Evolutionary conservation across 2,888 invertebrate genomes (phyloP).

Genomic region (Branchellion lobata): DNA sequence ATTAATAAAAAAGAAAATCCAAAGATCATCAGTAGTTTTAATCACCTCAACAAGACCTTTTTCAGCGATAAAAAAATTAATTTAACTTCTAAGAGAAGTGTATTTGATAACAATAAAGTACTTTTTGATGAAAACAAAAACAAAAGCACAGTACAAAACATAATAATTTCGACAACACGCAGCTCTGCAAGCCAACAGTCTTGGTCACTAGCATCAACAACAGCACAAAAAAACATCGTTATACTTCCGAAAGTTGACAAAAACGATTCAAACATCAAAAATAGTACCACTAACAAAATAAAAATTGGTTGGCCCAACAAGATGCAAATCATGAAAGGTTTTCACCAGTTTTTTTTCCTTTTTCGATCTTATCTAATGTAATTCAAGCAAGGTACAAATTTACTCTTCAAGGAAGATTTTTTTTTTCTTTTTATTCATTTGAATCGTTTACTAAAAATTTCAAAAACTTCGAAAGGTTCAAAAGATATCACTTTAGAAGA

Average conservation of each 20-base stretch:
- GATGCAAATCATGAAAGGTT: not conserved
- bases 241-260: not conserved
- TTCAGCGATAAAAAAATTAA: not conserved
- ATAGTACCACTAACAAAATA: not conserved
- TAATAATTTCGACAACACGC: no score
- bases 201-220: not conserved
- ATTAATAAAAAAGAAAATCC: not conserved
- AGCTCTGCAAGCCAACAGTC: no score
- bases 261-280: not conserved
- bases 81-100: not conserved
- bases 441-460: no score
- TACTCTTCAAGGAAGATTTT: no score
- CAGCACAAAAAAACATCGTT: not conserved
- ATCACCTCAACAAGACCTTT: not conserved
- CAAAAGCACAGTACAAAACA: no score
- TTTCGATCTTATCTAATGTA: no score
- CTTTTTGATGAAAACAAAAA: not conserved
- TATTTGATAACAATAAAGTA: not conserved
- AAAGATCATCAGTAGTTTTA: not conserved
- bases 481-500: no score
- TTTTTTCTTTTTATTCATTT: no score
- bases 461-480: no score
- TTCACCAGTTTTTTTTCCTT: no score
- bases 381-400: no score
- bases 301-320: not conserved